Evolutionary conservation across 2,113 vertebrate species (phyloP), one percentile per base, ranked within the genome.

Genomic region (Petroica traversi): DNA sequence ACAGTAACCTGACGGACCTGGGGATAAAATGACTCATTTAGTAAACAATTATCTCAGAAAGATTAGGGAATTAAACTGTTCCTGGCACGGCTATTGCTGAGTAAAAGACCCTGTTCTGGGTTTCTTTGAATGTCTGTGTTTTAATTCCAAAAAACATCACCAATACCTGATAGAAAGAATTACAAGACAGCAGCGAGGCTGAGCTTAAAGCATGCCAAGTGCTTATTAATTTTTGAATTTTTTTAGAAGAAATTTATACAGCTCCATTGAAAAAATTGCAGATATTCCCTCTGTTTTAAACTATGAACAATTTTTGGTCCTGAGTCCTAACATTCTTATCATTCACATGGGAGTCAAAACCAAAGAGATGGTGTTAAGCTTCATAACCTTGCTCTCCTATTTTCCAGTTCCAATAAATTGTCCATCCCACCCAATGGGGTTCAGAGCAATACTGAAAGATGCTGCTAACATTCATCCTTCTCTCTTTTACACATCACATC

Each of bases 11-110:
- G 91, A 96, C 88, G 91, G 79, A 82, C 76, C 80, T 6, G 3
- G 38, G 66, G 25, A 59, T 41, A 75, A 20, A 0, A 73, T 92
- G 92, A 95, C 61, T 97, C 92, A 96, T 92, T 97, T 97, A 97
- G 54, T 62, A 96, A 86, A 73, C 41, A 97, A 95, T 95, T 96
- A 92, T 63, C 83, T 95, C 51, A 19, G 94, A 78, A 95, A 93
- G 93, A 92, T 78, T 91, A 87, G 76, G 82, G 85, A 95, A 95
- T 96, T 96, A 91, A 92, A 88, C 80, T 92, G 54, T 85, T 76
- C 74, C 77, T 96, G 74, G 88, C 62, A 87, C 90, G 96, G 59
- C 55, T 59, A 46, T 19, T 71, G 54, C n/a, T 87, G 52, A 89
- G 59, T 45, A 38, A 43, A 49, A 83, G 12, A 49, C 57, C 73